These are phyloP conservation scores for Sminthopsis crassicaudata DNA, from an alignment of 2,113 vertebrate species.

Conservation along the genomic window DNA sequence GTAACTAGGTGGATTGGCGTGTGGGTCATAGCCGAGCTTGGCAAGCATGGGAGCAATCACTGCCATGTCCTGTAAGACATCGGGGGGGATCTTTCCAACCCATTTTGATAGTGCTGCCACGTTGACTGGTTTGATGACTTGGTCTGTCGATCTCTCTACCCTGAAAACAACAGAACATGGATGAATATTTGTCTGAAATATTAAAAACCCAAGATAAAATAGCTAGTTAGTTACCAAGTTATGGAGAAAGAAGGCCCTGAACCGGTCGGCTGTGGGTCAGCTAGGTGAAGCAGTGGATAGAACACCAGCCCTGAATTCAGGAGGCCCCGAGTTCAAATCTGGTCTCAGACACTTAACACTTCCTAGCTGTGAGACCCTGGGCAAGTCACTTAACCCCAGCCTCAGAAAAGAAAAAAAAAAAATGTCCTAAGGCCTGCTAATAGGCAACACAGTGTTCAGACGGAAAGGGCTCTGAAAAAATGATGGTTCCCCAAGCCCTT, in stretches of 20 bases:
- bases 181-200: slow-evolving; percentile 14
- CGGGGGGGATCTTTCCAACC: slow-evolving; percentile 96
- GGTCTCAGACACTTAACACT: too few relatives aligned
- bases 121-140: slow-evolving; percentile 98
- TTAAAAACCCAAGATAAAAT: slow-evolving; percentile 18
- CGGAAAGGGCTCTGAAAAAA: background rate
- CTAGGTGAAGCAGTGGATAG: too few relatives aligned
- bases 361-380: too few relatives aligned
- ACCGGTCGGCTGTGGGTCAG: background rate
- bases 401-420: too few relatives aligned
- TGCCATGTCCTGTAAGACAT: slow-evolving; percentile 95
- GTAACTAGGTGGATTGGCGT: slow-evolving; percentile 96
- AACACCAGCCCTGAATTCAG: too few relatives aligned
- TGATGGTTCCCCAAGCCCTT: background rate
- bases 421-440: slow-evolving; percentile 18
- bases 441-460: background rate
- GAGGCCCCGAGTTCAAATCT: too few relatives aligned
- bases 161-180: slow-evolving; percentile 78
- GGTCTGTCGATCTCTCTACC: slow-evolving; percentile 97
- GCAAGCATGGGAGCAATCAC: slow-evolving; percentile 96
- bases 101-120: slow-evolving; percentile 97
- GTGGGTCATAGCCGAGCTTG: slow-evolving; percentile 94
- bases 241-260: background rate
- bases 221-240: slow-evolving; percentile 25
- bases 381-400: too few relatives aligned